phyloP scores from a whole-genome alignment of 2,113 vertebrate species.

The Takifugu bimaculatus region DNA sequence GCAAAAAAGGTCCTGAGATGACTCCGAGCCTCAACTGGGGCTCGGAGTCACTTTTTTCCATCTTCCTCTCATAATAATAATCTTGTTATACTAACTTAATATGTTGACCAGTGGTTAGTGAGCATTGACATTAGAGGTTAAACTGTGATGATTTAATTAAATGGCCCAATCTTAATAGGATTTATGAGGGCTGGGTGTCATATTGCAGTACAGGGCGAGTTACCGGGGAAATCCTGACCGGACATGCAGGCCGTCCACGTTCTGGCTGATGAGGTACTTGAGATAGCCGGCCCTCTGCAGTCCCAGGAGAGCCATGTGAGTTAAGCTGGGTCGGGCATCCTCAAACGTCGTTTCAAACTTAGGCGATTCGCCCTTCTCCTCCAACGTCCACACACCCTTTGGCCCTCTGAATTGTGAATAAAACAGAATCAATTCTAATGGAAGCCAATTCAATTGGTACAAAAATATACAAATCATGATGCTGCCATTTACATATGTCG shows the following conservation, averaged over 20 bases:
- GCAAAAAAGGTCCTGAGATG: no score
- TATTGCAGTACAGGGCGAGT: not conserved
- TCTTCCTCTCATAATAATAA: no score
- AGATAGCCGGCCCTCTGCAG: constrained; percentile 86
- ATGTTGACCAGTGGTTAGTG: no score
- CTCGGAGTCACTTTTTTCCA: no score
- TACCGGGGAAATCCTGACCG: constrained; percentile 95
- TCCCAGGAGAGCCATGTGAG: constrained; percentile 91
- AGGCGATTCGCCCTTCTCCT: constrained; percentile 86
- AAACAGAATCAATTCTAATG: not conserved
- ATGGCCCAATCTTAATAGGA: not conserved
- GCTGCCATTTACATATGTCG: not conserved
- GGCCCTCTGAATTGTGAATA: constrained; percentile 83
- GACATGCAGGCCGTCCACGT: constrained; percentile 92
- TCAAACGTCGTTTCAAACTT: constrained; percentile 95
- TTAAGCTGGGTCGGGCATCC: constrained; percentile 84
- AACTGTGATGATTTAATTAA: no score
- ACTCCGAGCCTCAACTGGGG: no score
- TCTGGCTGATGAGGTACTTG: constrained; percentile 95
- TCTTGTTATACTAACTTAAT: no score
- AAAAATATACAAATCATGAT: not conserved
- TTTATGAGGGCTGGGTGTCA: not conserved
- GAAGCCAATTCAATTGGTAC: no score
- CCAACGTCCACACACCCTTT: constrained; percentile 96
- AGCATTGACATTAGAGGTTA: no score